Percentiles rank a stretch among this genome's conserved stretches.
Conservation (phyloP, 2,113 vertebrate genomes). For the Apistogramma diplotaenia region DNA sequence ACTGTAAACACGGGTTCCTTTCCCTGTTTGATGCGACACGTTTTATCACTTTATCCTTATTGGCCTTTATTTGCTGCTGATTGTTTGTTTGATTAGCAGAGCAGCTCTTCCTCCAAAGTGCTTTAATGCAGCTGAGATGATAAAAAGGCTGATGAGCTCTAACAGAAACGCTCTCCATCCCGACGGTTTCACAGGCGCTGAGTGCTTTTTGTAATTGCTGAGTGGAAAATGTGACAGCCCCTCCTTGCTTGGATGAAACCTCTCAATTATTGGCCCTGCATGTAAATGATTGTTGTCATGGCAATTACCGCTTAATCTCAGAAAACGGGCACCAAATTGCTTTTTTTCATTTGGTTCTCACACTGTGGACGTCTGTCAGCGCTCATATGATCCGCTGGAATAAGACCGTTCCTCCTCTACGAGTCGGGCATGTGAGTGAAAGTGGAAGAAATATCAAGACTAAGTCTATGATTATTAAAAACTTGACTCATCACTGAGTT, state of each 20-base stretch:
- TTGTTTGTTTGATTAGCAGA: constrained; percentile 10
- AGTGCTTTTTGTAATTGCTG: constrained; percentile 28
- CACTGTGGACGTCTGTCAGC: not conserved
- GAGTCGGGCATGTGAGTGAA: not conserved
- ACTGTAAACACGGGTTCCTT: not conserved
- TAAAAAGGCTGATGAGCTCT: constrained; percentile 19
- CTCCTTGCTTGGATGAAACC: constrained; percentile 20
- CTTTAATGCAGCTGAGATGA: constrained; percentile 6
- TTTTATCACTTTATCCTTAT: not conserved
- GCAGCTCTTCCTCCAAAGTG: not conserved
- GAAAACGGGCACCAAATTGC: constrained; percentile 26
- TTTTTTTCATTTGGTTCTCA: constrained; percentile 38
- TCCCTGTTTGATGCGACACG: not conserved
- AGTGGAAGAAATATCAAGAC: not conserved
- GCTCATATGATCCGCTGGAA: not conserved
- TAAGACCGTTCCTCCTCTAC: not conserved
- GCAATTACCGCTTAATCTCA: constrained; percentile 56
- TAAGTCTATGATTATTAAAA: not conserved
- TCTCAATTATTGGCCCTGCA: constrained; percentile 50
- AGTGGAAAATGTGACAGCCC: constrained; percentile 46
- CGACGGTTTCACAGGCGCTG: constrained; percentile 3
- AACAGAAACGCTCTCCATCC: constrained; percentile 3
- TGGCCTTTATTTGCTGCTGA: constrained; percentile 6
- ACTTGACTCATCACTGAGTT: not conserved
- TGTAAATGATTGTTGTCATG: constrained; percentile 62